Evolutionary conservation across 2,113 vertebrate species (phyloP).

Genomic region (Dipodomys merriami): DNA sequence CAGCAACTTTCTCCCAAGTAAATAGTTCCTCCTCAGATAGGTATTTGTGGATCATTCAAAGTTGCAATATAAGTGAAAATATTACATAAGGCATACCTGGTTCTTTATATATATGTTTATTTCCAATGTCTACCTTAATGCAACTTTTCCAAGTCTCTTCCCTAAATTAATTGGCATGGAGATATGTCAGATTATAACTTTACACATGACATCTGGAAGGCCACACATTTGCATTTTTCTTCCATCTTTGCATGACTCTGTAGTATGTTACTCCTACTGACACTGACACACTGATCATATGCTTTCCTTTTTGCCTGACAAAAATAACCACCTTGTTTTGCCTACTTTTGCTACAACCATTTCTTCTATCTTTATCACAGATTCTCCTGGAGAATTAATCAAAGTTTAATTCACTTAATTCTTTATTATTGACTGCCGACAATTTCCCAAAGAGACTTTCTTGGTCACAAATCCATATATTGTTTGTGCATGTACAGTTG

Average conservation of each 20-base stretch:
- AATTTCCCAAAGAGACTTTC: neutral
- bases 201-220: no score
- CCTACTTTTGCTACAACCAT: neutral
- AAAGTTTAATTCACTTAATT: neutral
- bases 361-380: neutral
- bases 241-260: no score
- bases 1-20: neutral
- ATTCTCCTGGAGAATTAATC: neutral
- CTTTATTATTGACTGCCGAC: neutral
- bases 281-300: neutral
- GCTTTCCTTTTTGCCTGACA: neutral
- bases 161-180: neutral
- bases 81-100: neutral
- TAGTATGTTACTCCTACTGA: neutral
- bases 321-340: neutral
- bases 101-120: neutral
- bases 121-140: neutral
- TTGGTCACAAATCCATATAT: neutral
- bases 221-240: no score
- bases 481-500: neutral
- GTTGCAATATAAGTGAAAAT: neutral
- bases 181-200: neutral
- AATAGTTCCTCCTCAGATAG: neutral
- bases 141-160: neutral
- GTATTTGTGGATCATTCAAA: neutral